Base-by-base conservation (phyloP, 2,113 vertebrate genomes). In the Stictonetta naevosa region DNA sequence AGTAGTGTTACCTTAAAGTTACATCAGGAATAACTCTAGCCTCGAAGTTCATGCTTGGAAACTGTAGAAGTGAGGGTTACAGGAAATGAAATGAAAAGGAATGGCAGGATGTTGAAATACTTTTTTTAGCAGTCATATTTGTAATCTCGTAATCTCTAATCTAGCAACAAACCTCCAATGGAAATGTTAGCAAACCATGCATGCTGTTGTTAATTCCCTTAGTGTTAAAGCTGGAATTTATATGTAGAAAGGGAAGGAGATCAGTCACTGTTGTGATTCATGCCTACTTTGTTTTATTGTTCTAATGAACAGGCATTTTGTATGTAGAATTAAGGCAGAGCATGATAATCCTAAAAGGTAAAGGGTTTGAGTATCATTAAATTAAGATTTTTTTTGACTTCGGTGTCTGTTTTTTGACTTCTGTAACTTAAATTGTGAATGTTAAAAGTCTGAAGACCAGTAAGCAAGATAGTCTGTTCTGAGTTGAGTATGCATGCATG, bases 41-140 rank as follows among this genome's bases (percentile, higher is more conserved):
- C 50, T 79, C 82, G 55, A 66, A 74, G 52, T 62, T 89, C 14
- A 11, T 59, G n/a, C 50, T 91, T 76, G 81, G 87, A 79, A 91
- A 75, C 34, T 68, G 58, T 85, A 86, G 82, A 91, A 52, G 34
- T 0, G 5, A 73, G 78, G 58, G 68, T 87, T 89, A 48, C 34
- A 71, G 74, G 77, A 38, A 79, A 88, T 88, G 85, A 95, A 93
- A 34, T 52, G 55, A 79, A 75, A 42, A 85, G 69, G 84, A 75
- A 60, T 86, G 75, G 66, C 85, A 90, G 85, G 71, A 76, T 92
- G 92, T 69, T 93, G 87, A 96, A 96, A 90, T 48, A 58, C 38
- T 3, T 26, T 3, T 93, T 66, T 79, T 38, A 62, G 74, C 0
- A 82, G 36, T 86, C 0, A 0, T 76, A 73, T 83, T 58, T 88